Base-by-base conservation (phyloP, 2,888 invertebrate species). In the Tolmerus cingulatus region DNA sequence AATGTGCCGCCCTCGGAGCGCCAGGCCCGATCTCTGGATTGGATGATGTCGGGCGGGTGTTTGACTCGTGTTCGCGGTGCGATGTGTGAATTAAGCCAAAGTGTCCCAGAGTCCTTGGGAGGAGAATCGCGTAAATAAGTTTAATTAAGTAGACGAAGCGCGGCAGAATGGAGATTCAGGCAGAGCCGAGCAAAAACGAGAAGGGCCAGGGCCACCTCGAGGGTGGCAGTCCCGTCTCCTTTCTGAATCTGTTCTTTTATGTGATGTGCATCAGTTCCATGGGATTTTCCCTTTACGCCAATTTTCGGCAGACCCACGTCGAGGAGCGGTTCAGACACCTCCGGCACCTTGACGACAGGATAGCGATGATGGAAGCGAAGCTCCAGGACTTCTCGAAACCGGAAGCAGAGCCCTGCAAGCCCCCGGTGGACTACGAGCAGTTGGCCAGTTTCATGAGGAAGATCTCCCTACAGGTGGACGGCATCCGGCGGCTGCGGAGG, bases 181-280 rank as follows among this genome's bases (percentile, higher is more conserved):
- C 76, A 51, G 74, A 86, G 34, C 14, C 55, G 27, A 74, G 37
- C 46, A 79, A 85, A 19, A 85, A 46, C 57, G 87, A 74, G 12
- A 81, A 74, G 23, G 77, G 66, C n/a, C 57, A 57, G 14, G 55
- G 55, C 57, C 82, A 82, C 57, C 34, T 66, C 12, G 76, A 66
- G 74, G 51, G 86, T 81, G 76, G 86, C 76, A 51, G 66, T 82
- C 66, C 89, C 78, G 90, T 91, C 89, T 91, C 92, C 89, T 90
- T 92, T 90, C 89, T 92, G 89, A 92, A 92, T 89, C 90, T 92
- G 88, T 90, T 91, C 89, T 90, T 92, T 90, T 93, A 92, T 89
- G 90, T 92, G 90, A 90, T 93, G 89, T 92, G 92, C 90, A 90
- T 92, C 89, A 91, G 91, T 89, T 92, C 92, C 87, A 90, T 93